Percentiles rank a stretch among this genome's conserved stretches.
Conservation (phyloP, 2,797 vertebrate species). For the Rhincodon typus region DNA sequence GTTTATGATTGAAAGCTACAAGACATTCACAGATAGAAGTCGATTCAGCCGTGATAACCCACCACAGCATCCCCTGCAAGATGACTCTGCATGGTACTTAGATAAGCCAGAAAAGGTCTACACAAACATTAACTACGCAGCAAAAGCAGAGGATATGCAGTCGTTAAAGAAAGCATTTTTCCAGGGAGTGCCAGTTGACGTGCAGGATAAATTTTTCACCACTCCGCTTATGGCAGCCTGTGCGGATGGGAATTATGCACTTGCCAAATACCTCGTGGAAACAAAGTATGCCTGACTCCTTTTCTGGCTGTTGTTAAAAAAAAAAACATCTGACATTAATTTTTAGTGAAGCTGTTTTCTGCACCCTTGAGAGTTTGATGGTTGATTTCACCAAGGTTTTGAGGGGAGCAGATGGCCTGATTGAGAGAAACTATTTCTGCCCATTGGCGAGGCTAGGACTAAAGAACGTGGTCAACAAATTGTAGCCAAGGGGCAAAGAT, state of each 20-base stretch:
- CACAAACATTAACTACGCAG: conserved; percentile 69
- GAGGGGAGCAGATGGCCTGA: not conserved
- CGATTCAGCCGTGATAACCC: conserved; percentile 61
- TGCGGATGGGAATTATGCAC: conserved; percentile 65
- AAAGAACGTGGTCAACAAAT: not conserved
- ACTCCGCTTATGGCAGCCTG: conserved; percentile 85
- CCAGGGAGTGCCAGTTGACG: conserved; percentile 71
- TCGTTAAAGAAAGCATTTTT: conserved; percentile 76
- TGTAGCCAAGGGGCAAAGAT: not conserved
- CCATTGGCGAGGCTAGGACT: no score
- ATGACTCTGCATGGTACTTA: conserved; percentile 80
- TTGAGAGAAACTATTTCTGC: not conserved
- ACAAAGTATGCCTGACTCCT: conserved; percentile 60
- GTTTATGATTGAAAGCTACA: conserved; percentile 72
- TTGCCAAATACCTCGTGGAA: conserved; percentile 71
- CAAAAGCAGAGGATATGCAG: conserved; percentile 70
- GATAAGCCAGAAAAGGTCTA: conserved; percentile 64
- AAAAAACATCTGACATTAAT: not conserved
- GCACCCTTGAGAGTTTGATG: not conserved
- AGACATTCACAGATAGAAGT: conserved; percentile 52
- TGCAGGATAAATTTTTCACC: conserved; percentile 77
- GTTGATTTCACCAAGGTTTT: not conserved
- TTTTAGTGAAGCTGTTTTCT: not conserved
- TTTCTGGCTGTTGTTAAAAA: not conserved
- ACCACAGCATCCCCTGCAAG: conserved; percentile 69